phyloP scores from a whole-genome alignment of 92 coral and sea anemone genomes.

The Paramuricea clavata region DNA sequence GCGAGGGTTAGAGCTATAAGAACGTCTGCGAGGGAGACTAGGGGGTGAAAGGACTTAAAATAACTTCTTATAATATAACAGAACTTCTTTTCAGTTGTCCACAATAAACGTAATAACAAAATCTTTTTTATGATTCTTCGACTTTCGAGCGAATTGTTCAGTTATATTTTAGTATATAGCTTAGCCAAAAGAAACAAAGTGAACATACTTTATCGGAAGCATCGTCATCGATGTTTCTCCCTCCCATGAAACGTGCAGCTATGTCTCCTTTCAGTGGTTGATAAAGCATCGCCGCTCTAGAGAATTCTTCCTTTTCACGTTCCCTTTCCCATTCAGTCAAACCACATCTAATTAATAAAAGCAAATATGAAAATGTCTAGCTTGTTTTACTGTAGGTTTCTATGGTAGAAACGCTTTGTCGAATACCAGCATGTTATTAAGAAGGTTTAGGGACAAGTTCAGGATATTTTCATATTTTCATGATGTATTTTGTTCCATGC shows the following conservation, averaged over 20 bases:
- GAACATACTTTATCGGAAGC: not conserved
- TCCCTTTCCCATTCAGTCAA: slow-evolving; percentile 99
- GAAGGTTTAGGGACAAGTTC: too few species aligned
- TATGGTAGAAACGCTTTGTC: too few species aligned
- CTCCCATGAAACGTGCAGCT: slow-evolving; percentile 94
- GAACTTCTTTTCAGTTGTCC: too few species aligned
- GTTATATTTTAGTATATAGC: not conserved
- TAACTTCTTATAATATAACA: too few species aligned
- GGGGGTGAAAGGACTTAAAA: too few species aligned
- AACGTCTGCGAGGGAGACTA: too few species aligned
- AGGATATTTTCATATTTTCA: too few species aligned
- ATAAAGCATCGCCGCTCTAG: slow-evolving; percentile 84
- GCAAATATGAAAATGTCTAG: not conserved
- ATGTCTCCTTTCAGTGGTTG: slow-evolving; percentile 84
- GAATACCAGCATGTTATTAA: too few species aligned
- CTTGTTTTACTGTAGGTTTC: not conserved
- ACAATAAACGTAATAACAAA: too few species aligned
- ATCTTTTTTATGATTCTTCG: too few species aligned
- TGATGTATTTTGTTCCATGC: too few species aligned
- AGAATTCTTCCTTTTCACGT: slow-evolving; percentile 92
- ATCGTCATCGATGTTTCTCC: slow-evolving; percentile 80
- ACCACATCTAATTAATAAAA: slow-evolving; percentile 54
- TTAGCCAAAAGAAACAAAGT: not conserved
- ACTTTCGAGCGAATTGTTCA: not conserved
- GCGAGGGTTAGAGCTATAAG: too few species aligned